These are phyloP conservation scores for Nanorana parkeri DNA, from an alignment of 2,113 vertebrate genomes.

Conservation along the genomic window DNA sequence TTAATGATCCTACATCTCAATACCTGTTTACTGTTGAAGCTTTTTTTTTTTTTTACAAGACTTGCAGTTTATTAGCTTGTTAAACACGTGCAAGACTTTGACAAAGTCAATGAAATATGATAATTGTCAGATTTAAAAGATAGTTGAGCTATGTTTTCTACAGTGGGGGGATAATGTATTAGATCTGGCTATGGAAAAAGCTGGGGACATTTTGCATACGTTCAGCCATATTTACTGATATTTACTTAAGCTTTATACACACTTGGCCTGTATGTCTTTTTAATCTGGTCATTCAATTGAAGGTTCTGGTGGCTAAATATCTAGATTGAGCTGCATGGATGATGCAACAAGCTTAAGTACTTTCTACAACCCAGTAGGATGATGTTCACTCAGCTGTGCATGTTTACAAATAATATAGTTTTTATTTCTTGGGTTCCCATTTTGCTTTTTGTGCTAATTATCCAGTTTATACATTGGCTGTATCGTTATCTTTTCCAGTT, in stretches of 20 bases:
- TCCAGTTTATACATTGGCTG: not conserved
- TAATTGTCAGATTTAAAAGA: too few relatives aligned
- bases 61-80: too few relatives aligned
- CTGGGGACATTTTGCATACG: not conserved
- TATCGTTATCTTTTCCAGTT: constrained; percentile 33
- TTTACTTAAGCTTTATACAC: not conserved
- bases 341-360: not conserved
- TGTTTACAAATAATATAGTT: not conserved
- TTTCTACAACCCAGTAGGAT: too few relatives aligned
- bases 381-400: not conserved
- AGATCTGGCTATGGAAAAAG: not conserved
- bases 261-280: not conserved
- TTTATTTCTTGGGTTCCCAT: not conserved
- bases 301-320: not conserved
- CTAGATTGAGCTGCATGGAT: not conserved
- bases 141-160: not conserved
- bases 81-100: too few relatives aligned
- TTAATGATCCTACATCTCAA: too few relatives aligned
- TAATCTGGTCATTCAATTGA: not conserved
- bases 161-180: not conserved
- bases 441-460: not conserved
- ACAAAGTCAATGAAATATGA: too few relatives aligned
- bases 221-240: not conserved
- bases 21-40: too few relatives aligned
- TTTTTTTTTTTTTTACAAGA: too few relatives aligned